Evolutionary conservation across 2,888 invertebrate species (phyloP), one percentile per base, ranked within the genome.

Genomic region (Eupithecia pulchellata): DNA sequence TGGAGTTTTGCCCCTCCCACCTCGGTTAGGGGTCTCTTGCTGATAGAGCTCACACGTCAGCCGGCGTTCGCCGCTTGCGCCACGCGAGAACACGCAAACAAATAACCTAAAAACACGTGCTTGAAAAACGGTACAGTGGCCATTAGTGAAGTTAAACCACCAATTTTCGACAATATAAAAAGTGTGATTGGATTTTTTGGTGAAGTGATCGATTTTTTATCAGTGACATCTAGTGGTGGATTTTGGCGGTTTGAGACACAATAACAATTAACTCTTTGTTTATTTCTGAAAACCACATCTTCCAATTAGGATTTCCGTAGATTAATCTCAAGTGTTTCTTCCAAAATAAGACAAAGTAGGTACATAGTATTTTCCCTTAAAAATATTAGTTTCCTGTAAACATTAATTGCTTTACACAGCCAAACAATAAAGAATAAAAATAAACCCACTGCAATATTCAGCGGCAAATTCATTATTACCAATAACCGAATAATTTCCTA

Each of bases 51-150:
- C 92, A 93, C 91, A 93, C 91, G 89, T 90, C 89, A 89, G 85
- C 90, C 86, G 90, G 93, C 94, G 93, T 92, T 91, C 83, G 93
- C 84, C 87, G 90, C 85, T 85, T 83, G 92, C 93, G 93, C 93
- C 92, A 89, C 91, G 92, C 90, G 88, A 79, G 86, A 82, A 75
- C 76, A 78, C 82, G 82, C 85, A 64, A 64, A 64, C 58, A 47
- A 57, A 63, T 75, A 77, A 76, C 86, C 84, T 86, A 81, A 82
- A 86, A 78, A 79, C 87, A 89, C 91, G 90, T 89, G 89, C 81
- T 81, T 77, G 73, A 76, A 32, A 66, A 72, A 65, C 55, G 34
- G 29, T 57, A 32, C 32, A 66, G 64, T 64, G 72, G 72, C 76
- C 81, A 81, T 75, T 66, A 76, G 70, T 76, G 75, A 75, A 58